Evolutionary conservation across 2,113 vertebrate genomes (phyloP).

Genomic region (Taxidea taxus): DNA sequence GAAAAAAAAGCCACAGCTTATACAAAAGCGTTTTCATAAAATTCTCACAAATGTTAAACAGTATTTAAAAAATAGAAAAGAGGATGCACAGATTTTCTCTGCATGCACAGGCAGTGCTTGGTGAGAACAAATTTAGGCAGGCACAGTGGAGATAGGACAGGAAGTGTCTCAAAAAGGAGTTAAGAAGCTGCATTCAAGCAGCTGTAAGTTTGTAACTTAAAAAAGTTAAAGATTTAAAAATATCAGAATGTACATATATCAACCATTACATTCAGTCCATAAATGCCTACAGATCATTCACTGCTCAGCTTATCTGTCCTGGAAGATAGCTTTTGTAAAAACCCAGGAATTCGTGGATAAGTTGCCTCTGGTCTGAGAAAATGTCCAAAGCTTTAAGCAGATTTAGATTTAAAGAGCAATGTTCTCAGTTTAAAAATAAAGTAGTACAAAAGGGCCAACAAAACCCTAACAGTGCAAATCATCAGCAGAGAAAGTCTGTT

Average conservation of each 20-base stretch:
- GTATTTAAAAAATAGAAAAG: slow-evolving; percentile 93
- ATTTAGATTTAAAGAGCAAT: slow-evolving; percentile 85
- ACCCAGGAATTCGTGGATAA: slow-evolving; percentile 71
- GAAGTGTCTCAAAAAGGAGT: slow-evolving; percentile 76
- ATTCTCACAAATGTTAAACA: slow-evolving; percentile 93
- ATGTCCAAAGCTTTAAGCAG: slow-evolving; percentile 74
- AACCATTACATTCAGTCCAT: slow-evolving; percentile 74
- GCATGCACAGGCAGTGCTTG: slow-evolving; percentile 94
- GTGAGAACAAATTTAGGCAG: slow-evolving; percentile 92
- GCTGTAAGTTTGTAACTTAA: slow-evolving; percentile 74
- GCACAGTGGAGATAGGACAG: slow-evolving; percentile 87
- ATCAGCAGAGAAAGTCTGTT: slow-evolving; percentile 91
- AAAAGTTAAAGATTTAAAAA: slow-evolving; percentile 79
- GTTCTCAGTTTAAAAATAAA: slow-evolving; percentile 86
- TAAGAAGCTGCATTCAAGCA: slow-evolving; percentile 82
- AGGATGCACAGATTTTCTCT: slow-evolving; percentile 92
- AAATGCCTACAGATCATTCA: slow-evolving; percentile 79
- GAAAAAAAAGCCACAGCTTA: slow-evolving; percentile 92
- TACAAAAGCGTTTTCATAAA: slow-evolving; percentile 93
- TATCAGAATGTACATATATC: slow-evolving; percentile 75
- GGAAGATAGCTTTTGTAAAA: slow-evolving; percentile 73
- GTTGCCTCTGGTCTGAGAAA: slow-evolving; percentile 69
- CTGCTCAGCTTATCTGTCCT: slow-evolving; percentile 83
- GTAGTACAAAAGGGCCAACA: slow-evolving; percentile 88
- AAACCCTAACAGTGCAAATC: slow-evolving; percentile 92